phyloP scores from a whole-genome alignment of 2,797 vertebrate species.

The Pitangus sulphuratus region DNA sequence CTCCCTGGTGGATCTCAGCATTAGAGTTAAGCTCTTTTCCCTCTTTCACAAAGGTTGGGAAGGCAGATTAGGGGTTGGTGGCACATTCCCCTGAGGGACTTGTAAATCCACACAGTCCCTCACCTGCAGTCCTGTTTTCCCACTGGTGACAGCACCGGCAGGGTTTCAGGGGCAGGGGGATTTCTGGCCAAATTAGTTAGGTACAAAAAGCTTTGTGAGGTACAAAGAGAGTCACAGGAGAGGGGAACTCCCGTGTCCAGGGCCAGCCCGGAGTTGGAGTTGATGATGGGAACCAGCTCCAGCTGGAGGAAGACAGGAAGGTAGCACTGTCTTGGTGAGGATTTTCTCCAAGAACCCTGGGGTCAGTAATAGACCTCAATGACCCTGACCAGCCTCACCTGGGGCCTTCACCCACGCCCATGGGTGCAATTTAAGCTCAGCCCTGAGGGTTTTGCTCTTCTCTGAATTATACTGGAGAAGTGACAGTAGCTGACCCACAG shows the following conservation, averaged over 20 bases:
- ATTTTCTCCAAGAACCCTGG: not conserved
- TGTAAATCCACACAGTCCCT: not conserved
- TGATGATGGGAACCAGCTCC: not conserved
- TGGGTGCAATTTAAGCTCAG: not conserved
- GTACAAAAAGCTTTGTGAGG: not conserved
- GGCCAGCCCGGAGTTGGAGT: not conserved
- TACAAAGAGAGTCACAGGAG: not conserved
- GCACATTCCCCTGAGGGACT: not conserved
- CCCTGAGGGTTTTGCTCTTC: rapidly evolving
- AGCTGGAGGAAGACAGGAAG: not conserved
- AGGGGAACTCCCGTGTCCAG: not conserved
- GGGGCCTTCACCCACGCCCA: not conserved
- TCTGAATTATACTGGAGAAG: rapidly evolving
- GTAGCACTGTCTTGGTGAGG: not conserved
- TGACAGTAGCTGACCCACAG: not conserved
- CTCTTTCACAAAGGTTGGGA: rapidly evolving
- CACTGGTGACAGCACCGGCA: not conserved
- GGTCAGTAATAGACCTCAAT: not conserved
- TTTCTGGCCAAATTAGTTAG: too few relatives aligned
- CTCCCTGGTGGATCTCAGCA: not conserved
- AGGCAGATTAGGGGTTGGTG: not conserved
- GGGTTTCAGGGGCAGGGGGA: too few relatives aligned
- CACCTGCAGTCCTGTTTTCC: not conserved
- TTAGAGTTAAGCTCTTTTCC: not conserved
- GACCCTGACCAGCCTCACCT: not conserved